Percentiles rank a stretch among this genome's conserved stretches.
Evolutionary conservation across 2,113 vertebrate genomes (phyloP).

Genomic region (Ranitomeya variabilis): DNA sequence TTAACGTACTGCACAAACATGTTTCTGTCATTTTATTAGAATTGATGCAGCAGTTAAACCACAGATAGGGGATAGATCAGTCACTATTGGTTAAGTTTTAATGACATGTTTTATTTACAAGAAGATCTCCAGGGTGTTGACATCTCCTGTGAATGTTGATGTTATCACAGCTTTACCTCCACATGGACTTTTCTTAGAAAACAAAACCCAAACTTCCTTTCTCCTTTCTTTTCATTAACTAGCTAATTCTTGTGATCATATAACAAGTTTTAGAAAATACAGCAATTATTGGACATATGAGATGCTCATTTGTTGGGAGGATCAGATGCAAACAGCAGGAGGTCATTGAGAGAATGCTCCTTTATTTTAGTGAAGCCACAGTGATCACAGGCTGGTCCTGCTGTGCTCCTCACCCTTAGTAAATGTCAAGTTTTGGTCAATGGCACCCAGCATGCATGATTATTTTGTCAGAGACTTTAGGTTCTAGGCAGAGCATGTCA

Average conservation of each 20-base stretch:
- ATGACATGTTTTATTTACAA: constrained; percentile 28
- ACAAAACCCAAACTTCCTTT: constrained; percentile 25
- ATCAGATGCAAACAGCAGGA: constrained; percentile 48
- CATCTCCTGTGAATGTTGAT: constrained; percentile 34
- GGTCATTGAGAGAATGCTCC: constrained; percentile 42
- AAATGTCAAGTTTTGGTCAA: constrained; percentile 49
- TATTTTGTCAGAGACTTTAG: constrained; percentile 43
- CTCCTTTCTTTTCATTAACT: not conserved
- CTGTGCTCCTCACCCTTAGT: constrained; percentile 32
- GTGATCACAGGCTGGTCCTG: constrained; percentile 33
- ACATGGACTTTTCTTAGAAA: constrained; percentile 43
- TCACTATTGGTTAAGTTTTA: not conserved
- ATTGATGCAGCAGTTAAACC: not conserved
- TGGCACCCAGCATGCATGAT: constrained; percentile 38
- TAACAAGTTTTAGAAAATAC: constrained; percentile 28
- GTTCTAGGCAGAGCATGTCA: constrained; percentile 19
- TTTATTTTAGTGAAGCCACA: not conserved
- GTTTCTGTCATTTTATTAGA: not conserved
- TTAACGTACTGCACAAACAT: not conserved
- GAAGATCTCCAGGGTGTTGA: constrained; percentile 11
- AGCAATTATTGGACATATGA: constrained; percentile 34
- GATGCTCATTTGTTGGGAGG: constrained; percentile 29
- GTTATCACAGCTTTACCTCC: constrained; percentile 49
- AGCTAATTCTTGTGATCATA: constrained; percentile 32
- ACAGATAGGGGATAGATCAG: not conserved